Evolutionary conservation across 1,140 invertebrate species (phyloP).

Genomic region (Acromyrmex echinatior): DNA sequence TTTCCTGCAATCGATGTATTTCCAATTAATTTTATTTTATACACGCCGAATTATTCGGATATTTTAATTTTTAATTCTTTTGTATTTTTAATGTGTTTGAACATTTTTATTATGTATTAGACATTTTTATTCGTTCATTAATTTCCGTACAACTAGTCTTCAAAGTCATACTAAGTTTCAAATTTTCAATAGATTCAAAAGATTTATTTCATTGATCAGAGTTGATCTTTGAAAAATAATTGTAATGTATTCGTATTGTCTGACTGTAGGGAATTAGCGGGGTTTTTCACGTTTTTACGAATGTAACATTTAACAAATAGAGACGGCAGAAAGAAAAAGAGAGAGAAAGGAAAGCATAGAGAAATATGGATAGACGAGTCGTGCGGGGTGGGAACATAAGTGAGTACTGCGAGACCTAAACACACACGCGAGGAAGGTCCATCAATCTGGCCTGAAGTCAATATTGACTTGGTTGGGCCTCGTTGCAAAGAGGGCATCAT

Average conservation of each 20-base stretch:
- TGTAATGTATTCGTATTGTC: neutral
- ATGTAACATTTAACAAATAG: constrained; percentile 52
- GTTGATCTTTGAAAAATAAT: neutral
- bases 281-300: constrained; percentile 46
- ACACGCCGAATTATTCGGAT: neutral
- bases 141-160: neutral
- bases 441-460: constrained; percentile 86
- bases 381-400: constrained; percentile 81
- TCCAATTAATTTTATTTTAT: constrained; percentile 26
- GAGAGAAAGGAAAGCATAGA: neutral
- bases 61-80: neutral
- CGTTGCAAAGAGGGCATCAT: constrained; percentile 86
- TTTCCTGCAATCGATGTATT: neutral
- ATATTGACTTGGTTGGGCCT: constrained; percentile 86
- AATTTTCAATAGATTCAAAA: neutral
- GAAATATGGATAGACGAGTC: constrained; percentile 27
- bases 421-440: constrained; percentile 82
- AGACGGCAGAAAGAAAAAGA: neutral
- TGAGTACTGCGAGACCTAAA: constrained; percentile 84
- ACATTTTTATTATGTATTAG: neutral
- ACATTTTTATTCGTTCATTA: constrained; percentile 23
- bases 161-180: neutral
- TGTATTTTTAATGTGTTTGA: neutral
- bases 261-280: constrained; percentile 26
- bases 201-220: constrained; percentile 13